Base-by-base conservation (phyloP, 2,113 vertebrate species). In the Thinocorus orbignyianus region DNA sequence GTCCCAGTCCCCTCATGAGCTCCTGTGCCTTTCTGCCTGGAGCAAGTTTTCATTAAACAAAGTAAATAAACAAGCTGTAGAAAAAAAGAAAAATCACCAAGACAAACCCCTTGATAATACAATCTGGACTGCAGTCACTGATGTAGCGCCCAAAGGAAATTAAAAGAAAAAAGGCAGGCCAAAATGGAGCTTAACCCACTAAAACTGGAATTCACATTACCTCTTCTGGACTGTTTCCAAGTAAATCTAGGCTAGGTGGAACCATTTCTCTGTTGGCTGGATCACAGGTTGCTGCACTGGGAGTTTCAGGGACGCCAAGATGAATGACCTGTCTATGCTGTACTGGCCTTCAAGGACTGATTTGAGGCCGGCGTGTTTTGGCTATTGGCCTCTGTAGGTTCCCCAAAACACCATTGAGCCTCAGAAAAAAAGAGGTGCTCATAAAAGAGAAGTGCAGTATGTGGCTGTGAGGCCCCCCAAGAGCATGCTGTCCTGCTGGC, bases 181-280 rank as follows among this genome's bases (percentile, higher is more conserved):
- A 87, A 57, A 42, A n/a, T 4, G 22, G 51, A 88, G 55, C 35
- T 83, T 84, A 71, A 74, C 61, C 26, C 39, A n/a, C 68, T 58
- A 60, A 71, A 92, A 83, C 52, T 87, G 86, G 37, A 84, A 95
- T 77, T 77, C 42, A 18, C 58, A 84, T 94, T 81, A 86, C 15
- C 14, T 49, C 16, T 55, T 52, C 79, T 87, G 90, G 69, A 81
- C 17, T 62, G 18, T 52, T 88, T 92, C 66, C 86, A 90, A 58
- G 73, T 24, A 87, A 58, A 84, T 81, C 69, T 87, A 49, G 52
- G 25, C 49, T 68, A 77, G n/a, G 37, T 81, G 46, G 46, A 80
- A 87, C 28, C 37, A 42, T n/a, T 90, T 79, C 31, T 82, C n/a
- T 10, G 30, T 10, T 90, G 73, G 57, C 58, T 68, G 51, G n/a